phyloP scores from a whole-genome alignment of 2,888 invertebrate genomes.

The Lomographa bimaculata region DNA sequence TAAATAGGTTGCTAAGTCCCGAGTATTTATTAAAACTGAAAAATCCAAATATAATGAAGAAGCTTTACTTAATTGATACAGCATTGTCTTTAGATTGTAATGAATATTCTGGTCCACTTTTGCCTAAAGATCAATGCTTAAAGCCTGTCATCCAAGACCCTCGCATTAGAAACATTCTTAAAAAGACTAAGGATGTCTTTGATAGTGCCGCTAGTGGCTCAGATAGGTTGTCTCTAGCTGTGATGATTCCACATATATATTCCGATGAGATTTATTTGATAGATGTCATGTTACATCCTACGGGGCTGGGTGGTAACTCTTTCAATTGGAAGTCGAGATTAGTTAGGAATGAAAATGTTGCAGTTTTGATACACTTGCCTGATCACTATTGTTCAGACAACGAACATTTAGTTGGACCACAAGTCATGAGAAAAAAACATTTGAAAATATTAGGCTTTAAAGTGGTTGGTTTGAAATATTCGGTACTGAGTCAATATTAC shows the following conservation, averaged over 20 bases:
- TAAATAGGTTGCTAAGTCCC: conserved; percentile 83
- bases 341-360: conserved; percentile 73
- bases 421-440: conserved; percentile 85
- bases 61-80: conserved; percentile 85
- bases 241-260: conserved; percentile 81
- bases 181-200: conserved; percentile 70
- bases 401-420: conserved; percentile 83
- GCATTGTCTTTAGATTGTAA: conserved; percentile 85
- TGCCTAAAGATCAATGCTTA: conserved; percentile 79
- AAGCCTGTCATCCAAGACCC: conserved; percentile 80
- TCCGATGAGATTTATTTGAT: conserved; percentile 83
- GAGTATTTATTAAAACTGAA: conserved; percentile 84
- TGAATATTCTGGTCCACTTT: conserved; percentile 81
- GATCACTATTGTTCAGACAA: conserved; percentile 86
- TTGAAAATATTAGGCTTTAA: conserved; percentile 85
- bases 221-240: conserved; percentile 73
- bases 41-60: conserved; percentile 67
- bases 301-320: conserved; percentile 58
- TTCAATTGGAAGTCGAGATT: conserved; percentile 72
- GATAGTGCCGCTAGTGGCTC: conserved; percentile 66
- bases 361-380: conserved; percentile 85
- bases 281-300: conserved; percentile 84
- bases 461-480: conserved; percentile 84
- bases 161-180: conserved; percentile 76
- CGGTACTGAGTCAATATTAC: conserved; percentile 72